Evolutionary conservation across 2,113 vertebrate genomes (phyloP).

Genomic region (Pitta sordida): DNA sequence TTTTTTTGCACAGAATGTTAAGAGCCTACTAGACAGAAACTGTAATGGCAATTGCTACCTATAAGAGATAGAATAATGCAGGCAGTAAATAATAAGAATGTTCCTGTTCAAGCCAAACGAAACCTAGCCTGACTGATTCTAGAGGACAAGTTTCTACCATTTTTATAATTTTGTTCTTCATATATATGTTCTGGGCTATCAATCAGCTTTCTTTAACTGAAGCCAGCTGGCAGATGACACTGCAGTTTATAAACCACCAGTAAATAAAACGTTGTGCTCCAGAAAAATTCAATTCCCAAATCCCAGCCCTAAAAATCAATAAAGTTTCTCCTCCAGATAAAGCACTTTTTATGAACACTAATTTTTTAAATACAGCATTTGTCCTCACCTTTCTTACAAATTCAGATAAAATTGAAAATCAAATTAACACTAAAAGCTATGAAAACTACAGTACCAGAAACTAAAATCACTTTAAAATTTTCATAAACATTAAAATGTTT

Average conservation of each 20-base stretch:
- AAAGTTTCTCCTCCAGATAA: background rate
- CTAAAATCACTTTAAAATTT: background rate
- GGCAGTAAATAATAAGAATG: background rate
- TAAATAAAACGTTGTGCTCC: slow-evolving; percentile 34
- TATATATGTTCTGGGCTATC: background rate
- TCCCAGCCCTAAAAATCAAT: slow-evolving; percentile 10
- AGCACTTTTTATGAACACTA: background rate
- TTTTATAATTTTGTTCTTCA: background rate
- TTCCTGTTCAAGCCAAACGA: background rate
- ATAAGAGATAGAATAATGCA: background rate
- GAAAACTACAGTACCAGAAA: background rate
- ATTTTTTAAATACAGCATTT: background rate
- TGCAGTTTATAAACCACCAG: background rate
- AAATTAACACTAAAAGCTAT: background rate
- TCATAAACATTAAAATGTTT: background rate
- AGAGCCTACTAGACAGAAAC: background rate
- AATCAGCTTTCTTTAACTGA: background rate
- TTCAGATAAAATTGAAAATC: background rate
- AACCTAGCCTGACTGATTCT: background rate
- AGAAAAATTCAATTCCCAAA: slow-evolving; percentile 35
- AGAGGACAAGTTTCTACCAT: background rate
- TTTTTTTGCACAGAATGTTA: background rate
- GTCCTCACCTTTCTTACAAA: background rate
- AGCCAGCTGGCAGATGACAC: background rate
- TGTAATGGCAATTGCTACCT: background rate